These are phyloP conservation scores for Gobio occitaniae DNA, from an alignment of 2,797 vertebrate species.

Conservation along the genomic window DNA sequence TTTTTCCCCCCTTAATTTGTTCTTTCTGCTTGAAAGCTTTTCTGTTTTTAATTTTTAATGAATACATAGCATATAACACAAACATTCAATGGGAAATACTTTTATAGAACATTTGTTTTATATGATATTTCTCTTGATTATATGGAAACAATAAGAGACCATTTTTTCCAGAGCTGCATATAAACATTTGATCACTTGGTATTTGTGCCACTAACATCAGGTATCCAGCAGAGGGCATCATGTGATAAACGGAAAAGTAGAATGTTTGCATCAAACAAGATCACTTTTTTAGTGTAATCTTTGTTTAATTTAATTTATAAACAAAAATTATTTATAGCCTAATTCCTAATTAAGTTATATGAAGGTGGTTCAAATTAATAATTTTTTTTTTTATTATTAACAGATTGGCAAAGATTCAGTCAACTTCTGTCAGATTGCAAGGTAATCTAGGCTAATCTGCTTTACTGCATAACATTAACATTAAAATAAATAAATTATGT, in stretches of 20 bases:
- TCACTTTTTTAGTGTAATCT: not conserved
- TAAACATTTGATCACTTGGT: not conserved
- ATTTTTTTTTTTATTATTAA: not conserved
- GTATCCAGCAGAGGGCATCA: slow-evolving; percentile 52
- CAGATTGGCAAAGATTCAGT: not conserved
- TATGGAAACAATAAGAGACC: no score
- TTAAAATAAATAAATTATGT: slow-evolving; percentile 39
- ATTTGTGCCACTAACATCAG: slow-evolving; percentile 20
- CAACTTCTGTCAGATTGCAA: not conserved
- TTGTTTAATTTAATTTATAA: not conserved
- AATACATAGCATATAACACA: not conserved
- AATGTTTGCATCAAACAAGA: not conserved
- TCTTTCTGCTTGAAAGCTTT: not conserved
- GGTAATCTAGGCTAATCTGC: slow-evolving; percentile 35
- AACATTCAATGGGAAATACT: not conserved
- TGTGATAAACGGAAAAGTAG: not conserved
- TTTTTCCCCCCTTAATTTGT: not conserved
- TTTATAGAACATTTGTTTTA: not conserved
- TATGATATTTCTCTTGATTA: not conserved
- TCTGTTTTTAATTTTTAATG: not conserved
- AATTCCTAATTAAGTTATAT: not conserved
- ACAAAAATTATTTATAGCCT: not conserved
- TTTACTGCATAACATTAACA: slow-evolving; percentile 41
- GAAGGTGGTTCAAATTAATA: not conserved
- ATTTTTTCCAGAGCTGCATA: no score